Base-by-base conservation (phyloP, 1,140 invertebrate species). In the Platorchestia sp. region DNA sequence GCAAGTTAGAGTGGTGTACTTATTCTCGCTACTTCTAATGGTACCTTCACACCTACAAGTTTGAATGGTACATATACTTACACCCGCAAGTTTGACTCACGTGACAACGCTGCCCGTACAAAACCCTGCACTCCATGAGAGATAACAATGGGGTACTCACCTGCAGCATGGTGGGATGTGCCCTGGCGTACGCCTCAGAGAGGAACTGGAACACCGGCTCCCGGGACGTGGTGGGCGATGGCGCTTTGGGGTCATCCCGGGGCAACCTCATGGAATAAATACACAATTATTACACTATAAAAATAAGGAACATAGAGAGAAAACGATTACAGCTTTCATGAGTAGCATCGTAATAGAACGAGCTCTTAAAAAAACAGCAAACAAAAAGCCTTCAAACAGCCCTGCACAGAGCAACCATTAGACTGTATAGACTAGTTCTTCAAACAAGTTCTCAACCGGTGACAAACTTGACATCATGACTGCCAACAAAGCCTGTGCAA, bases 151-250 rank as follows among this genome's bases (percentile, higher is more conserved):
- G 6, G 7, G 44, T 14, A 96, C 95, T 22, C 86, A 96, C 96
- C 95, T 96, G 42, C 44, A 96, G 89, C 97, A 97, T 97, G 22
- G 95, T 95, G 40, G 96, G 95, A 90, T 97, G 96, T 45, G 87
- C 75, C 27, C 86, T 86, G 7, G 96, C 96, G 95, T 97, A 97
- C 36, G 97, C 96, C 42, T 96, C 96, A 42, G 97, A 97, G 41
- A 97, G 96, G n/a, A 96, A 96, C 95, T 97, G 96, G 96, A 97
- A 97, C 0, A 96, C 95, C 3, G 96, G 96, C 53, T 97, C 97
- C 96, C 97, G 97, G 86, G 95, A 53, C 14, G 96, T 97, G 96
- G 22, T 97, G 7, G 95, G 59, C 36, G 96, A 45, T 41, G 90
- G 41, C 41, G 87, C 86, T n/a, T 86, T 93, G 27, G 95, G 96